Conservation (phyloP, 1,140 invertebrate species). For the Triops longicaudatus region DNA sequence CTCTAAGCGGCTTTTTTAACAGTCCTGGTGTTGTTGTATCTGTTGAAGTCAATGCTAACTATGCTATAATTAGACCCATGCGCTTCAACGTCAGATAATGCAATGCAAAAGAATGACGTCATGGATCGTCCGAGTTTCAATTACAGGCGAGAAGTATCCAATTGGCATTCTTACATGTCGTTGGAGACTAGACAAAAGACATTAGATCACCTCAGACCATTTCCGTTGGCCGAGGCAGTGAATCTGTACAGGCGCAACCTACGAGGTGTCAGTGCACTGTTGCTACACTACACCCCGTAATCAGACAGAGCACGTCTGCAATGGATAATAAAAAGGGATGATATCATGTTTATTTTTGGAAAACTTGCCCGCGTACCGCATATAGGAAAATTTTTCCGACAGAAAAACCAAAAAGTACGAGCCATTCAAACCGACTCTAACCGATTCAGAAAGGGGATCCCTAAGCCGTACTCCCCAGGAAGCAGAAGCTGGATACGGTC, state of each 20-base stretch:
- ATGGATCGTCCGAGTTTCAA: not conserved
- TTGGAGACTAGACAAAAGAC: not conserved
- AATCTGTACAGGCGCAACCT: not conserved
- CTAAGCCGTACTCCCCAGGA: no score
- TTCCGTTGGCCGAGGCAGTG: not conserved
- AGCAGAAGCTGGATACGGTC: no score
- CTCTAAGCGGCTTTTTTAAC: no score
- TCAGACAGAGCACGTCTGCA: not conserved
- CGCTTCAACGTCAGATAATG: not conserved
- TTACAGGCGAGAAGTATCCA: not conserved
- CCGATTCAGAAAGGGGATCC: no score
- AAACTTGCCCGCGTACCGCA: not conserved
- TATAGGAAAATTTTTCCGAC: not conserved
- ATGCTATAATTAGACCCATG: not conserved
- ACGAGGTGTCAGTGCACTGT: not conserved
- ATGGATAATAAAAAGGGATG: not conserved
- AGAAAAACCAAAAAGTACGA: not conserved
- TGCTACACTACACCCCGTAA: not conserved
- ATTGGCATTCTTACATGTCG: not conserved
- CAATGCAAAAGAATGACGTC: not conserved
- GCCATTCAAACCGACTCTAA: not conserved
- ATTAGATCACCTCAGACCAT: not conserved
- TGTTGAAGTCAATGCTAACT: not conserved
- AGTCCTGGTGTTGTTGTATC: no score
- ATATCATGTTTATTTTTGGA: not conserved